Evolutionary conservation across 2,113 vertebrate genomes (phyloP).

Genomic region (Dasypus novemcinctus): DNA sequence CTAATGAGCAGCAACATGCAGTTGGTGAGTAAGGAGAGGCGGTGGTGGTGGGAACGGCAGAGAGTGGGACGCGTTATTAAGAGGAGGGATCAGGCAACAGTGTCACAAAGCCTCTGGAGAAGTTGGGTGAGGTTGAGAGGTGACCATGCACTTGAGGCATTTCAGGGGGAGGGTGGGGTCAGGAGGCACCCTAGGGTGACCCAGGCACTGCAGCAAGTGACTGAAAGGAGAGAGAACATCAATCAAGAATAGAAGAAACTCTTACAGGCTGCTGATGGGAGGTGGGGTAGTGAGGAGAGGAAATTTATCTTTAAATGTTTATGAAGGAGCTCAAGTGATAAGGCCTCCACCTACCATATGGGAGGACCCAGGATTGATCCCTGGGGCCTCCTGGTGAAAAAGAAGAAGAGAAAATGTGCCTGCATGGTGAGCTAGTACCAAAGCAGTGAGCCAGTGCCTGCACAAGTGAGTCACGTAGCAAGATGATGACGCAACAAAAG

Average conservation of each 20-base stretch:
- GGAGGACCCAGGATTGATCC: too few species aligned
- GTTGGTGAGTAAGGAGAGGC: neutral
- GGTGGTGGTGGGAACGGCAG: fast-evolving
- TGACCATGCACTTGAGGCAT: fast-evolving
- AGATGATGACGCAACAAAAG: too few species aligned
- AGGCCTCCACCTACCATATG: too few species aligned
- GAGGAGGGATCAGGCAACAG: neutral
- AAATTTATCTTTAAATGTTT: neutral
- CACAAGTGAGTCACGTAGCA: too few species aligned
- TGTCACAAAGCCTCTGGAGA: neutral
- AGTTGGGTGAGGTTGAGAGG: neutral
- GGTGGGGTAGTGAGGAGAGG: neutral
- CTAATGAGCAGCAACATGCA: too few species aligned
- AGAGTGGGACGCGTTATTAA: fast-evolving
- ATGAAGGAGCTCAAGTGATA: too few species aligned
- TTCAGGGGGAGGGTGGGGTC: too few species aligned
- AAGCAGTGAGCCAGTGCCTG: too few species aligned
- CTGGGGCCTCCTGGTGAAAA: too few species aligned
- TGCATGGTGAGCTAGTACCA: too few species aligned
- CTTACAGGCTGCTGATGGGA: neutral
- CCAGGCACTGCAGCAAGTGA: too few species aligned
- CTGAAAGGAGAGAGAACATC: neutral
- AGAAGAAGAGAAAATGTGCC: too few species aligned
- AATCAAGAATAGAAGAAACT: neutral
- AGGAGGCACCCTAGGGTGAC: neutral